Evolutionary conservation across 2,888 invertebrate genomes (phyloP).

Genomic region (Cantharis flavilabris): DNA sequence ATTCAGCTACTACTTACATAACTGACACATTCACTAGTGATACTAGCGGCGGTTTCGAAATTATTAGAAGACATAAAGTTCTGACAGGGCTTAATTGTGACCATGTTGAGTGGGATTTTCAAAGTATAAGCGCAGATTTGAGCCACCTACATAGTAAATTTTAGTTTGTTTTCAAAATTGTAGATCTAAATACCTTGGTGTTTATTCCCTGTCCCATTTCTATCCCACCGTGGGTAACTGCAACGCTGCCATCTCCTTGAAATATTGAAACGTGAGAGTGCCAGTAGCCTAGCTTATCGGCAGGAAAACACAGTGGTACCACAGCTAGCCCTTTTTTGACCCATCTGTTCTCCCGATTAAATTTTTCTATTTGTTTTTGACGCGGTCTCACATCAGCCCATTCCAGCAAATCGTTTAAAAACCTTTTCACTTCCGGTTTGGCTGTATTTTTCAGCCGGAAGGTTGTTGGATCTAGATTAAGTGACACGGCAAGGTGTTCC

Average conservation of each 20-base stretch:
- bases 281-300: not conserved
- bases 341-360: constrained; percentile 57
- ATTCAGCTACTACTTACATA: not conserved
- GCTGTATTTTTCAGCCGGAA: constrained; percentile 61
- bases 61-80: not conserved
- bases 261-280: not conserved
- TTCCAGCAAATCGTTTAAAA: constrained; percentile 63
- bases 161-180: not conserved
- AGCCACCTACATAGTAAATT: constrained; percentile 45
- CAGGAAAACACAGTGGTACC: not conserved
- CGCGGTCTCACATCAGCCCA: constrained; percentile 64
- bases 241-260: not conserved
- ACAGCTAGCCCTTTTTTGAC: not conserved
- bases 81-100: not conserved
- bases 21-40: not conserved
- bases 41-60: not conserved
- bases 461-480: constrained; percentile 62
- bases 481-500: constrained; percentile 66
- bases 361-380: constrained; percentile 60
- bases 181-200: not conserved
- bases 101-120: not conserved
- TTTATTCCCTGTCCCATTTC: not conserved
- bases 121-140: not conserved
- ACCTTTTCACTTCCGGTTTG: constrained; percentile 53
- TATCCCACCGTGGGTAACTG: not conserved